A percentile compares a stretch with the other conserved stretches of the same genome.
Evolutionary conservation across 2,888 invertebrate species (phyloP).

Genomic region (Lepidochrysops patricia): DNA sequence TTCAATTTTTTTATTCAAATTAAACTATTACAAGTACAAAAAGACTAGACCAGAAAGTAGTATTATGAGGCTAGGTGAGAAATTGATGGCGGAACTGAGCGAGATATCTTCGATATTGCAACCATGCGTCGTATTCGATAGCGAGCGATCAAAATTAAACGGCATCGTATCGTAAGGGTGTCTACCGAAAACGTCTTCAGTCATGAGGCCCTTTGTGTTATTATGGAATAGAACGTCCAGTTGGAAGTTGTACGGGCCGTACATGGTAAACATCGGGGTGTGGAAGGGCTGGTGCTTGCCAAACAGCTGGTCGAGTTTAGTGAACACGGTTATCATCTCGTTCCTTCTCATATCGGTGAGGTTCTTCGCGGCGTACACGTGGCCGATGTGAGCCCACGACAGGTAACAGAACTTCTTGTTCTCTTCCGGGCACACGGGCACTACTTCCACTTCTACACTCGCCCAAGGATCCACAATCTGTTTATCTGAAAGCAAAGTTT

Average conservation of each 20-base stretch:
- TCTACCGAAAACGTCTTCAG: slow-evolving; percentile 38
- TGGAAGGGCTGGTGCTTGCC: slow-evolving; percentile 74
- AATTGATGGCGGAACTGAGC: slow-evolving; percentile 35
- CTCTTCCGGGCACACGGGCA: slow-evolving; percentile 75
- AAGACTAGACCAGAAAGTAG: slow-evolving; percentile 40
- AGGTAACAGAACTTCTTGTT: slow-evolving; percentile 72
- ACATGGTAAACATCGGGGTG: slow-evolving; percentile 80
- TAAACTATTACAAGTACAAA: slow-evolving; percentile 27
- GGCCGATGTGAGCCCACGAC: slow-evolving; percentile 80
- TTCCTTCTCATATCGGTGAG: slow-evolving; percentile 71
- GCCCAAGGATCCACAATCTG: slow-evolving; percentile 61
- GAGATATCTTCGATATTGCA: slow-evolving; percentile 36
- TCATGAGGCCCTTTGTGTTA: slow-evolving; percentile 54
- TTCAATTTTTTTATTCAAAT: not conserved
- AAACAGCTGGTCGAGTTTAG: slow-evolving; percentile 81
- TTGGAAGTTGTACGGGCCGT: slow-evolving; percentile 78
- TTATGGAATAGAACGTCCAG: slow-evolving; percentile 80
- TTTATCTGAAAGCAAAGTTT: slow-evolving; percentile 31
- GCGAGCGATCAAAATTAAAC: slow-evolving; percentile 49
- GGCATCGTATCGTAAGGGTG: slow-evolving; percentile 53
- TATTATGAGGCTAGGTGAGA: slow-evolving; percentile 32
- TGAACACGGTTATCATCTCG: slow-evolving; percentile 81
- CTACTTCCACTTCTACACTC: slow-evolving; percentile 47
- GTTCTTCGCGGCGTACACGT: slow-evolving; percentile 77
- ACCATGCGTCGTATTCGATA: slow-evolving; percentile 34